These are phyloP conservation scores for Antennarius maculatus DNA, from an alignment of 2,797 vertebrate species.

Conservation along the genomic window DNA sequence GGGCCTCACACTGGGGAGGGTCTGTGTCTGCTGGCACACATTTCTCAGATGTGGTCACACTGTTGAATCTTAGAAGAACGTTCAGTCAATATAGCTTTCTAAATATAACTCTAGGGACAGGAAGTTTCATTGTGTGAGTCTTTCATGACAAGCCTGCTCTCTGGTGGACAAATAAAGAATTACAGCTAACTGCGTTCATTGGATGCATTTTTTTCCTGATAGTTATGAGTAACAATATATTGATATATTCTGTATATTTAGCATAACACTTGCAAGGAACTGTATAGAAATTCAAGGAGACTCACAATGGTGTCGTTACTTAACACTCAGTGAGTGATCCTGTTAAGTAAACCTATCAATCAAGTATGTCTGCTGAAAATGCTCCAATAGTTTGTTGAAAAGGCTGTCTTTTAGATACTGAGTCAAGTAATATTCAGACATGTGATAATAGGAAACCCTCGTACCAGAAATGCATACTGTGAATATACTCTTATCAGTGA, in stretches of 20 bases:
- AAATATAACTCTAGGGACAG: conserved; percentile 35
- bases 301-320: too few relatives aligned
- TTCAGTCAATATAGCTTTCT: conserved; percentile 23
- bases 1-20: conserved; percentile 63
- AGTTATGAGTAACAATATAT: too few relatives aligned
- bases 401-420: not conserved
- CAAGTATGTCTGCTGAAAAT: too few relatives aligned
- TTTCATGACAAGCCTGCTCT: conserved; percentile 64
- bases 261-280: too few relatives aligned
- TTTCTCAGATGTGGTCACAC: conserved; percentile 58
- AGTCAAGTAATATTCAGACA: not conserved
- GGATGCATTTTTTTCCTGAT: too few relatives aligned
- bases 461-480: not conserved
- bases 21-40: conserved; percentile 52
- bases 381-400: too few relatives aligned
- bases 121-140: conserved; percentile 13
- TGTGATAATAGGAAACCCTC: not conserved
- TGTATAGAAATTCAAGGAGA: too few relatives aligned
- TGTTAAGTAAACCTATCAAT: too few relatives aligned
- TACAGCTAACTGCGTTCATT: conserved; percentile 1
- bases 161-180: conserved; percentile 59
- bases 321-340: too few relatives aligned
- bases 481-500: not conserved
- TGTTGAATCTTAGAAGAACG: conserved; percentile 40
- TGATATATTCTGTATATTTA: too few relatives aligned